These are phyloP conservation scores for Hypsibius dujardini DNA, from an alignment of 1,140 invertebrate genomes.

Conservation along the genomic window DNA sequence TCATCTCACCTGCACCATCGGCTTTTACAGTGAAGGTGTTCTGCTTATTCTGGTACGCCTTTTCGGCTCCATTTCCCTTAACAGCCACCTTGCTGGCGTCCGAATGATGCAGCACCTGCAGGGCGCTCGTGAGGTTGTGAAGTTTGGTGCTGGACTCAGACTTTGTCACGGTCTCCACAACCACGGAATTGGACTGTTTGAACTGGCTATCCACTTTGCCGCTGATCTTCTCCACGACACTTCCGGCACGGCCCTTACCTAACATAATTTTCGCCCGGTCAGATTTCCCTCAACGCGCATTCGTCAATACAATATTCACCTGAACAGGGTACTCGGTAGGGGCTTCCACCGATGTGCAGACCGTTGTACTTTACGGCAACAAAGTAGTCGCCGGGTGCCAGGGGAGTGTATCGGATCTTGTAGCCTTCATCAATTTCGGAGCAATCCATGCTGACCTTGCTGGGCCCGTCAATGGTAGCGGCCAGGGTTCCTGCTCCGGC, in stretches of 20 bases:
- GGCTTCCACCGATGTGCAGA: slow-evolving; percentile 79
- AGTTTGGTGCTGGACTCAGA: slow-evolving; percentile 37
- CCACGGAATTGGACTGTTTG: slow-evolving; percentile 71
- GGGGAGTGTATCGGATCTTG: slow-evolving; percentile 88
- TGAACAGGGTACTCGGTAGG: slow-evolving; percentile 53
- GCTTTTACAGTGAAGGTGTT: slow-evolving; percentile 77
- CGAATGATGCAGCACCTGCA: slow-evolving; percentile 63
- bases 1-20: slow-evolving; percentile 57
- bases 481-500: slow-evolving; percentile 76
- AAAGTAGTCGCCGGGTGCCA: slow-evolving; percentile 83
- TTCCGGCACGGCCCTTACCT: slow-evolving; percentile 10
- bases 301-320: slow-evolving; percentile 23
- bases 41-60: slow-evolving; percentile 75
- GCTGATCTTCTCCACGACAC: slow-evolving; percentile 6
- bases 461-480: slow-evolving; percentile 86
- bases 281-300: neutral
- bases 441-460: slow-evolving; percentile 86
- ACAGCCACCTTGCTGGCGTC: slow-evolving; percentile 70
- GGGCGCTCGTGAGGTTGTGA: slow-evolving; percentile 42
- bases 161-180: slow-evolving; percentile 84
- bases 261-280: neutral
- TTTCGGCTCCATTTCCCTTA: slow-evolving; percentile 86
- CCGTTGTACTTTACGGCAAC: slow-evolving; percentile 90
- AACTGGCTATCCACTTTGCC: neutral
- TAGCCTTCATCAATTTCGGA: slow-evolving; percentile 88